These are phyloP conservation scores for Dryobates pubescens DNA, from an alignment of 2,797 vertebrate genomes.

Conservation along the genomic window DNA sequence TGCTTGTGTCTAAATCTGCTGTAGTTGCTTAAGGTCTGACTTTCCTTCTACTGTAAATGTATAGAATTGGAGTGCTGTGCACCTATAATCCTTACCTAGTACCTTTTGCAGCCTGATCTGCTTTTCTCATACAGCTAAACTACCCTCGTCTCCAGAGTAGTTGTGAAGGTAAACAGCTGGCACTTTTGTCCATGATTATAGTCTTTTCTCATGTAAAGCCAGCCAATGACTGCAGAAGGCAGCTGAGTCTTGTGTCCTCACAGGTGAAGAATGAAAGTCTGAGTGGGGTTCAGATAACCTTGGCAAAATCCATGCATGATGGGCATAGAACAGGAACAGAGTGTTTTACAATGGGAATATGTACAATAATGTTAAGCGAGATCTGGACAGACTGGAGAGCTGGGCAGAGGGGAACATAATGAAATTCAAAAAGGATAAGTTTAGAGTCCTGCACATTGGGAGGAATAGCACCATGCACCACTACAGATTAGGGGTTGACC, in stretches of 20 bases:
- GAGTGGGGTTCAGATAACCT: not conserved
- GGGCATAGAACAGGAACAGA: not conserved
- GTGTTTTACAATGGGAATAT: not conserved
- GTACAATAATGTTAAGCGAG: not conserved
- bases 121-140: not conserved
- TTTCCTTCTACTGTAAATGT: not conserved
- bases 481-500: too few species aligned
- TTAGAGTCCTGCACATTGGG: too few species aligned
- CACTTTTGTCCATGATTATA: rapidly evolving
- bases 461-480: too few species aligned
- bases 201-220: not conserved
- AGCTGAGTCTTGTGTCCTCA: not conserved
- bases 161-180: not conserved
- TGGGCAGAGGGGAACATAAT: too few species aligned
- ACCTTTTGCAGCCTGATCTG: not conserved
- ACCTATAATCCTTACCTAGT: not conserved
- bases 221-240: rapidly evolving
- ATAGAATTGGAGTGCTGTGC: rapidly evolving
- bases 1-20: rapidly evolving
- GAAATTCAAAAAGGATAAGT: too few species aligned
- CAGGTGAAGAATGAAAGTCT: not conserved
- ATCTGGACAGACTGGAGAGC: too few species aligned
- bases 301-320: rapidly evolving
- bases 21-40: not conserved
- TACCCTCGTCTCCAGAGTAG: not conserved